Percentiles rank a stretch among this genome's conserved stretches.
These are phyloP conservation scores for Apis florea DNA, from an alignment of 1,140 invertebrate species.

Conservation along the genomic window DNA sequence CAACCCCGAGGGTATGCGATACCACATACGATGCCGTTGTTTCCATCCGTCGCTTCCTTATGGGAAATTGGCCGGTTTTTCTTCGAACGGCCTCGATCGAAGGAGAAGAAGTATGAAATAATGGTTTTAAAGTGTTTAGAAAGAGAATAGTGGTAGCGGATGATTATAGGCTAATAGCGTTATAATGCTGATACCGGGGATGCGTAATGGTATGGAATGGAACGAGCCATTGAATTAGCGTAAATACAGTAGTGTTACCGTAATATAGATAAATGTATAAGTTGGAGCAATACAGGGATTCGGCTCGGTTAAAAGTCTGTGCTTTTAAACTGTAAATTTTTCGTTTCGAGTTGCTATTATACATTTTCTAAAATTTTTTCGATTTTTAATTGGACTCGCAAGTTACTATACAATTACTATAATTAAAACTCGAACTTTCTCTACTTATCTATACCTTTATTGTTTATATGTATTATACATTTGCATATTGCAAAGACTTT, in stretches of 20 bases:
- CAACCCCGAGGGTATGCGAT: not conserved
- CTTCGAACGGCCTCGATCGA: not conserved
- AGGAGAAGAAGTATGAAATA: not conserved
- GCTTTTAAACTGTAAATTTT: no score
- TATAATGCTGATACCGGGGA: not conserved
- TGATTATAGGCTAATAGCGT: not conserved
- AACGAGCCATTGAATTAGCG: not conserved
- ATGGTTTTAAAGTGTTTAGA: not conserved
- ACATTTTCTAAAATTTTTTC: no score
- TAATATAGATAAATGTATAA: not conserved
- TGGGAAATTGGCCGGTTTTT: not conserved
- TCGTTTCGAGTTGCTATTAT: no score
- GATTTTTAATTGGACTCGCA: no score
- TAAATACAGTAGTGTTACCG: not conserved
- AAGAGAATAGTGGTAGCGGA: not conserved
- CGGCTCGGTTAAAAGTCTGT: no score
- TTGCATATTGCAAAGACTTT: no score
- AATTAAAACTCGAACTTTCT: no score
- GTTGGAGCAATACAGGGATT: not conserved
- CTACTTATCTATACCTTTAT: no score
- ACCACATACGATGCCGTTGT: not conserved
- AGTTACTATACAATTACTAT: no score
- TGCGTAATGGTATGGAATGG: not conserved
- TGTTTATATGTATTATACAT: no score
- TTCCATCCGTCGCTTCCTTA: not conserved